Conservation (phyloP, 2,888 invertebrate species). For the Congeria kusceri region DNA sequence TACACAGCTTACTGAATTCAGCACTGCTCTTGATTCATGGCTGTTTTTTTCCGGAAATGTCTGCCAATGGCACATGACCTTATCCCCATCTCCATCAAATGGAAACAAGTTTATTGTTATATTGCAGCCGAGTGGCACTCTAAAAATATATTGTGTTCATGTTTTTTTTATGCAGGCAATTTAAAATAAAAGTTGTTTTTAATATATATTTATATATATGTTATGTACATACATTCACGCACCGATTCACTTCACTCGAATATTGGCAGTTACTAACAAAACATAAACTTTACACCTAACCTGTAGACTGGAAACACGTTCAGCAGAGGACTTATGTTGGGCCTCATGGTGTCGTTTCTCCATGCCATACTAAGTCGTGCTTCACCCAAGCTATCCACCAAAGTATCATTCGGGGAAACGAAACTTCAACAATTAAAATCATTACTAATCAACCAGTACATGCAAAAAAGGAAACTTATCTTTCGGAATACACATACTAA, state of each 20-base stretch:
- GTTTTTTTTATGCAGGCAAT: too few relatives aligned
- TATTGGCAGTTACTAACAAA: too few relatives aligned
- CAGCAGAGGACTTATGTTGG: conserved; percentile 49
- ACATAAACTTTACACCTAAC: conserved; percentile 17
- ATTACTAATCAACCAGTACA: too few relatives aligned
- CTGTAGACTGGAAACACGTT: conserved; percentile 52
- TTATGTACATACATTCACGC: too few relatives aligned
- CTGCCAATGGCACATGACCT: conserved; percentile 52
- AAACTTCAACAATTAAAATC: too few relatives aligned
- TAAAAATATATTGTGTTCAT: too few relatives aligned
- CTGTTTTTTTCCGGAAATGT: conserved; percentile 12
- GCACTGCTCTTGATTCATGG: conserved; percentile 5
- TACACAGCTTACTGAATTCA: conserved; percentile 52
- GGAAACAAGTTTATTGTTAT: conserved; percentile 42
- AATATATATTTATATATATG: too few relatives aligned
- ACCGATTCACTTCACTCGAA: too few relatives aligned
- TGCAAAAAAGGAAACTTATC: too few relatives aligned
- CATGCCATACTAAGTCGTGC: conserved; percentile 40
- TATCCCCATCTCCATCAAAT: conserved; percentile 58
- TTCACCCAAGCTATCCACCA: conserved; percentile 27
- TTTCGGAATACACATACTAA: too few relatives aligned
- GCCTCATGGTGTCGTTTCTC: conserved; percentile 52
- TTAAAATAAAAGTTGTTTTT: too few relatives aligned
- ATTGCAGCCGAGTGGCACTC: conserved; percentile 23
- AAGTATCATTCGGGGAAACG: too few relatives aligned